A percentile compares a stretch with the other conserved stretches of the same genome.
Conservation (phyloP, 2,888 invertebrate species). For the Cataglyphis albicans region DNA sequence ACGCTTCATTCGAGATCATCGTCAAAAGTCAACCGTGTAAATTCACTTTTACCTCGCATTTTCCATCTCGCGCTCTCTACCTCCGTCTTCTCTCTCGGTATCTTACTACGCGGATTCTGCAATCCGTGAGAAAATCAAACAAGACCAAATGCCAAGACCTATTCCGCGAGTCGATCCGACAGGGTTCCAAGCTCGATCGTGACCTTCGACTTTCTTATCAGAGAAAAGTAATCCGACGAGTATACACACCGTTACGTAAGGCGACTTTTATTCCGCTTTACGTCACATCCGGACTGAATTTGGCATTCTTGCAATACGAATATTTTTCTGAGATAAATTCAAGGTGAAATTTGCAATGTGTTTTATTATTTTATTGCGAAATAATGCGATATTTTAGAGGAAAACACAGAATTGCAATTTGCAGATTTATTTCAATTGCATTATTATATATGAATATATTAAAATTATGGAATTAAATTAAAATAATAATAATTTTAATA, state of each 20-base stretch:
- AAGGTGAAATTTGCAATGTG: not conserved
- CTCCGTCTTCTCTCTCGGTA: not conserved
- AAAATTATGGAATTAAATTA: not conserved
- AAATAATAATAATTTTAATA: slow-evolving; percentile 10
- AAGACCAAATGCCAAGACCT: slow-evolving; percentile 54
- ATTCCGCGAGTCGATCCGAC: slow-evolving; percentile 41
- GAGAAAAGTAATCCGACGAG: slow-evolving; percentile 39
- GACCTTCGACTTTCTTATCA: slow-evolving; percentile 51
- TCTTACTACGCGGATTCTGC: slow-evolving; percentile 32
- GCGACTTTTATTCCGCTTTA: slow-evolving; percentile 49
- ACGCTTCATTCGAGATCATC: slow-evolving; percentile 19
- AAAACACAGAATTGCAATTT: not conserved
- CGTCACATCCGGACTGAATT: slow-evolving; percentile 34
- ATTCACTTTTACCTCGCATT: slow-evolving; percentile 38
- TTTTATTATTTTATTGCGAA: slow-evolving; percentile 18
- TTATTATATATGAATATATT: slow-evolving; percentile 7
- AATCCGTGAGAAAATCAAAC: slow-evolving; percentile 60
- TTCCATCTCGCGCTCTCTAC: slow-evolving; percentile 3
- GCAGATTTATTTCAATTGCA: not conserved
- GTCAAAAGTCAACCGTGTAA: slow-evolving; percentile 36
- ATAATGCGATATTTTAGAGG: slow-evolving; percentile 4
- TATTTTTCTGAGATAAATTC: slow-evolving; percentile 17
- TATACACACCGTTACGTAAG: slow-evolving; percentile 31
- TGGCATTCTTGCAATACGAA: slow-evolving; percentile 15
- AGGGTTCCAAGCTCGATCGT: slow-evolving; percentile 49